These are phyloP conservation scores for Cairina moschata DNA, from an alignment of 2,113 vertebrate species.

Conservation along the genomic window DNA sequence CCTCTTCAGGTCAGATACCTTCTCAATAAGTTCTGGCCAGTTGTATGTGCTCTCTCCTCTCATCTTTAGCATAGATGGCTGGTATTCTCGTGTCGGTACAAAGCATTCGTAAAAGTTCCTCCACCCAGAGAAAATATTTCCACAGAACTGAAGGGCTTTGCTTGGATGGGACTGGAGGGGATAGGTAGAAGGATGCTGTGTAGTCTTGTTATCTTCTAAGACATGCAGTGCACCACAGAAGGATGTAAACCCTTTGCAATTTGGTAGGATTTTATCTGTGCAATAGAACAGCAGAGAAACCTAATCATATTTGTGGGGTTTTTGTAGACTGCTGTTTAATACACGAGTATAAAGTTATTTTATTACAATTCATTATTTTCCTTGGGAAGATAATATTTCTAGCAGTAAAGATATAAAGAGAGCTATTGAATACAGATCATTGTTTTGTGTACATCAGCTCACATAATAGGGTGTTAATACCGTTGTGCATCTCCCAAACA, in stretches of 20 bases:
- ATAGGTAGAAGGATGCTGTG: background rate
- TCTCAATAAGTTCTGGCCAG: background rate
- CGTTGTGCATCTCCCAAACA: background rate
- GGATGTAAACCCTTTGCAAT: background rate
- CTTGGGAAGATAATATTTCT: slow-evolving; percentile 10
- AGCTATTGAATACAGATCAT: background rate
- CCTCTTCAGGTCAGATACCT: background rate
- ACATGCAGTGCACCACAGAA: background rate
- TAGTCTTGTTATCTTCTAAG: background rate
- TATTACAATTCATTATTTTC: background rate
- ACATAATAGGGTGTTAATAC: background rate
- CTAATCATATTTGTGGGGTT: background rate
- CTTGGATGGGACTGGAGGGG: fast-evolving
- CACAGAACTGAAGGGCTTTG: background rate
- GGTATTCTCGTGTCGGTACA: background rate
- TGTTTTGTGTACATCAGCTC: background rate
- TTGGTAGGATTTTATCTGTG: background rate
- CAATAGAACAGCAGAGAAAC: background rate
- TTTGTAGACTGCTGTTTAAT: background rate
- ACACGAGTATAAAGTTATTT: background rate
- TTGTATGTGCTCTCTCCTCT: background rate
- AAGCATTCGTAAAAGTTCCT: background rate
- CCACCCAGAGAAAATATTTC: background rate
- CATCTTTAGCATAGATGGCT: background rate
- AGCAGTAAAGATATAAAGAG: background rate